Evolutionary conservation across 2,888 invertebrate species (phyloP).

Genomic region (Torymus aiolomorphi): DNA sequence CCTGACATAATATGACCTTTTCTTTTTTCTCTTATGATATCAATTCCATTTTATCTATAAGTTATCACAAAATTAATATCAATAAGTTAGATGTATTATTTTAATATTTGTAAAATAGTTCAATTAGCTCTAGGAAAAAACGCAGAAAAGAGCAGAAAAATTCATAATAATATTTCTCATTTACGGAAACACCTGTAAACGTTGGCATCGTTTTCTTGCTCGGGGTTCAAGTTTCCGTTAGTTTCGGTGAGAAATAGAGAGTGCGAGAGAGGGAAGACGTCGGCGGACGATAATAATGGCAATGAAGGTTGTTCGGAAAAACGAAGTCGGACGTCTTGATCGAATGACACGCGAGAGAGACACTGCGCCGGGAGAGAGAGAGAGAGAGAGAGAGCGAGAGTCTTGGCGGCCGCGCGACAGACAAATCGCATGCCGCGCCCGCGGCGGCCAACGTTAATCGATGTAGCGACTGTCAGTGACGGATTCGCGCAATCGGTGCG

Average conservation of each 20-base stretch:
- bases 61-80: too few species aligned
- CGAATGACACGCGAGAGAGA: constrained; percentile 42
- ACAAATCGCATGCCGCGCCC: constrained; percentile 64
- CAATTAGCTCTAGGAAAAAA: too few species aligned
- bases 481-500: constrained; percentile 67
- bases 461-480: constrained; percentile 68
- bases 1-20: too few species aligned
- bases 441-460: constrained; percentile 65
- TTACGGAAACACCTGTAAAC: too few species aligned
- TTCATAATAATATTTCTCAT: too few species aligned
- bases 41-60: too few species aligned
- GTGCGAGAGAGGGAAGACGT: neutral
- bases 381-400: constrained; percentile 41
- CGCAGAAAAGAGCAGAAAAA: too few species aligned
- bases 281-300: constrained; percentile 32
- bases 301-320: constrained; percentile 31
- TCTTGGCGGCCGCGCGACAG: constrained; percentile 55
- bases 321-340: constrained; percentile 48
- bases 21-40: too few species aligned
- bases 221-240: neutral
- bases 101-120: too few species aligned
- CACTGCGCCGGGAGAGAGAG: too few species aligned
- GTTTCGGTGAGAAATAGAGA: neutral
- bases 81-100: too few species aligned
- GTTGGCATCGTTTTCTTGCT: constrained; percentile 6